Evolutionary conservation across 37 sponge, comb jelly and placozoan genomes (phyloP), one percentile per base, ranked within the genome.

Genomic region (Eunapius fragilis): DNA sequence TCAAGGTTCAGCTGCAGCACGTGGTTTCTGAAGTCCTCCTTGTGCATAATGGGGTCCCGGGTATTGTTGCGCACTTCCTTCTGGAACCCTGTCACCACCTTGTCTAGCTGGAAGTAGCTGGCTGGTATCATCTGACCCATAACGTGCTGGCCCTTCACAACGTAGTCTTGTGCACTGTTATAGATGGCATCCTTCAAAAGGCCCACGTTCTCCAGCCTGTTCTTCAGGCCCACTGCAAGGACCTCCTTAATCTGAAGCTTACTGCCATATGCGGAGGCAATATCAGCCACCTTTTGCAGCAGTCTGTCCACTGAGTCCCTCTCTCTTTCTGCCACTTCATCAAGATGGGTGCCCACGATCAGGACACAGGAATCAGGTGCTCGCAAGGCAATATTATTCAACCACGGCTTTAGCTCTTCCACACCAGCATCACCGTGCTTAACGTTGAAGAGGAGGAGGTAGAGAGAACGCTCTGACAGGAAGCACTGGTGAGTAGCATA

Each of bases 401-500:
- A 89, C 98, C 98, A 97, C 9, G 90, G 89, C 68, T 91, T 90
- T 72, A 97, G 82, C 68, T 97, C 98, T n/a, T 84, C 75, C 11
- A 95, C 75, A 10, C 96, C 96, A 67, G 82, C 72, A 2, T 89
- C 85, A 9, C 96, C 94, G 67, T 93, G 82, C 31, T 76, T 93
- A 67, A 96, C 70, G 68, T 92, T 93, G 80, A 88, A 98, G 67
- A 95, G 83, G 2, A 98, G 87, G 48, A 98, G 87, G 69, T 95
- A 98, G 70, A 98, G 92, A 25, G 98, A 95, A 67, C 94, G 94
- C 38, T 93, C 78, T 19, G 98, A 90, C 50, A 98, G 75, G 86
- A 98, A 95, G 85, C 98, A 98, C 91, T 98, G 98, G 82, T 95
- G 94, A n/a, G 94, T 95, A 37, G 98, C 98, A 77, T 97, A 97